Base-by-base conservation (phyloP, 2,113 vertebrate genomes). In the Montifringilla adamsi region DNA sequence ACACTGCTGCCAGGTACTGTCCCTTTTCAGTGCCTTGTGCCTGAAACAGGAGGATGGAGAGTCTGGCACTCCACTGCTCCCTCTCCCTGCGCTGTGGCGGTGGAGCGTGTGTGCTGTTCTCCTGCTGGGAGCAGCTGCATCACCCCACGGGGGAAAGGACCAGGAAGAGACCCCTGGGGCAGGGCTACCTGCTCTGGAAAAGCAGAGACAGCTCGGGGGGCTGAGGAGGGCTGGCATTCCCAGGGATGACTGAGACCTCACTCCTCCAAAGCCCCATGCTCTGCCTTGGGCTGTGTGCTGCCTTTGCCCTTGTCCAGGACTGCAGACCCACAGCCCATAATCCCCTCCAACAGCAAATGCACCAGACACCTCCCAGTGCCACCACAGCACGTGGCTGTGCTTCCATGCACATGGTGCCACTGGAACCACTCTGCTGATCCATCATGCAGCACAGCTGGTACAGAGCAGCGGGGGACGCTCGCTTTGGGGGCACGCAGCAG, bases 321-420 rank as follows among this genome's bases (percentile, higher is more conserved):
- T 8, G 7, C 3, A 2, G 31, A 59, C 16, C 37, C 21, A 8
- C 0, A 10, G 39, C 1, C 10, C 64, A 13, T 1, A 22, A 43
- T 2, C 15, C 30, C 23, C 15, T 4, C 11, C 46, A 55, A 46
- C 9, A 53, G 23, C 63, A 76, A 78, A 66, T 4, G 50, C 43
- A 24, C 21, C 37, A 21, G 33, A 17, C 27, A 53, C 39, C 59
- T 68, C 82, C 9, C n/a, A 24, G 23, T 49, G 62, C 74, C 62
- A 39, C 37, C 49, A 19, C 1, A 1, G 30, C 24, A 9, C 14
- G 1, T 10, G 39, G 41, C 5, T 70, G 15, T 43, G 33, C 21
- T 33, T 27, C 68, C 53, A 9, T 2, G 37, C 37, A 37, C 37
- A 37, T 37, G 37, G 37, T 37, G 37, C 37, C 37, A 37, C 37